These are phyloP conservation scores for Leucosticte australis DNA, from an alignment of 2,113 vertebrate species.

Conservation along the genomic window DNA sequence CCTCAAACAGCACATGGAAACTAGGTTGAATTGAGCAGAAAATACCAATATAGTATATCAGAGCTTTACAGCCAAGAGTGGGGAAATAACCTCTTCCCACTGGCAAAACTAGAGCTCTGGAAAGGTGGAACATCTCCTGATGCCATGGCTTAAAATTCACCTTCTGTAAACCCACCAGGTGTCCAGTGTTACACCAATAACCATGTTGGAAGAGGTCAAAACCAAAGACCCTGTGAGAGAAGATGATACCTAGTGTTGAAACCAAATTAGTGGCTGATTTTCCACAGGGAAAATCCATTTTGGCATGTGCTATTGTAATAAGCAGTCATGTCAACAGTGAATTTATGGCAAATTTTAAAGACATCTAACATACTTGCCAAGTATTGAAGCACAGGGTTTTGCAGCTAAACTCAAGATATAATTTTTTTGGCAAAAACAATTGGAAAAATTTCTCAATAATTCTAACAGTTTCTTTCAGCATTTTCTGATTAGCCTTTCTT, in stretches of 20 bases:
- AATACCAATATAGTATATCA: not conserved
- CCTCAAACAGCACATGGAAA: not conserved
- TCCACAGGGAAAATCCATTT: not conserved
- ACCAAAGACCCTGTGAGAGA: not conserved
- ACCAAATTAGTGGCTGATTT: not conserved
- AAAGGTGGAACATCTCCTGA: not conserved
- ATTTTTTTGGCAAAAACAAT: not conserved
- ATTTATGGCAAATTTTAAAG: constrained; percentile 2
- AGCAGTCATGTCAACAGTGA: not conserved
- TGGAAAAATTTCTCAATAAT: not conserved
- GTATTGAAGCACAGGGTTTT: not conserved
- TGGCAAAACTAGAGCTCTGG: not conserved
- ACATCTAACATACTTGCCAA: not conserved
- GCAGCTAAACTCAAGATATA: not conserved
- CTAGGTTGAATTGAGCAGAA: not conserved
- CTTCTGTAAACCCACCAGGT: not conserved
- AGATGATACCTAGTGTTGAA: not conserved
- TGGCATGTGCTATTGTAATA: not conserved
- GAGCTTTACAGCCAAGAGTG: not conserved
- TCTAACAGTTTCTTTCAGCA: not conserved
- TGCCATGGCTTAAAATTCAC: not conserved
- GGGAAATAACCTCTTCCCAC: not conserved
- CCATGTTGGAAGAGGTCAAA: fast-evolving
- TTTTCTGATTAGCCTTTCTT: not conserved
- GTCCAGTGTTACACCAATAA: not conserved